Percentiles rank a stretch among this genome's conserved stretches.
Conservation (phyloP, 1,140 invertebrate genomes). For the Ceratina japonica region DNA sequence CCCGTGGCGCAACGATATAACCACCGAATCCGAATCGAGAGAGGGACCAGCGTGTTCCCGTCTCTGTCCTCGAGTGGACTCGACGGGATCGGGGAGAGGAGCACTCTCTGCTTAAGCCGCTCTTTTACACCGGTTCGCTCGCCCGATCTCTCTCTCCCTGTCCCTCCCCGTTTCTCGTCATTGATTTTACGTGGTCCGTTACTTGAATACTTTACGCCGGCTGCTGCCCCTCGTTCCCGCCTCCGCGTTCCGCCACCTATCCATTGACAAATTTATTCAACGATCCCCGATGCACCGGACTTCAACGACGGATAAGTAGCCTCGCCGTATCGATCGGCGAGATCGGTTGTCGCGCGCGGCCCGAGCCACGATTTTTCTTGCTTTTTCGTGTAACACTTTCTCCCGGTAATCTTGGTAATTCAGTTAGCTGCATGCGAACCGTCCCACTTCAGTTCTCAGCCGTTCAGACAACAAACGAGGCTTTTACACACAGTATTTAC, state of each 20-base stretch:
- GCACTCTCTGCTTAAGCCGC: neutral
- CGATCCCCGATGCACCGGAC: slow-evolving; percentile 31
- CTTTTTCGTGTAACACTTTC: neutral
- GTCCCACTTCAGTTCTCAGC: too few relatives aligned
- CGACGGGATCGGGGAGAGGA: neutral
- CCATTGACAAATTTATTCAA: slow-evolving; percentile 55
- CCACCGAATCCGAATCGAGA: neutral
- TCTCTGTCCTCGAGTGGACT: slow-evolving; percentile 2
- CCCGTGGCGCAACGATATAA: slow-evolving; percentile 1
- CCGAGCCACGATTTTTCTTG: neutral
- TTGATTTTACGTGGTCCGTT: slow-evolving; percentile 58
- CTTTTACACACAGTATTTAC: too few relatives aligned
- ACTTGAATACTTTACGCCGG: slow-evolving; percentile 59
- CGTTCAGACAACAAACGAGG: neutral
- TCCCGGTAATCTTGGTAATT: neutral
- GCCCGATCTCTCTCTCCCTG: neutral
- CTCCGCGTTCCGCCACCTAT: slow-evolving; percentile 43
- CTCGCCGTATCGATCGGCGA: slow-evolving; percentile 46
- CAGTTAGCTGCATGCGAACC: neutral
- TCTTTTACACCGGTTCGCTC: neutral
- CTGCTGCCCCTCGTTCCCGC: slow-evolving; percentile 42
- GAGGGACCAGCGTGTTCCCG: too few relatives aligned
- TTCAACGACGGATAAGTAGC: slow-evolving; percentile 40
- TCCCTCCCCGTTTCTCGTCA: slow-evolving; percentile 40
- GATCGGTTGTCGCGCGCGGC: slow-evolving; percentile 24